Evolutionary conservation across 2,888 invertebrate species (phyloP), one percentile per base, ranked within the genome.

Genomic region (Trypoxylon attenuatum): DNA sequence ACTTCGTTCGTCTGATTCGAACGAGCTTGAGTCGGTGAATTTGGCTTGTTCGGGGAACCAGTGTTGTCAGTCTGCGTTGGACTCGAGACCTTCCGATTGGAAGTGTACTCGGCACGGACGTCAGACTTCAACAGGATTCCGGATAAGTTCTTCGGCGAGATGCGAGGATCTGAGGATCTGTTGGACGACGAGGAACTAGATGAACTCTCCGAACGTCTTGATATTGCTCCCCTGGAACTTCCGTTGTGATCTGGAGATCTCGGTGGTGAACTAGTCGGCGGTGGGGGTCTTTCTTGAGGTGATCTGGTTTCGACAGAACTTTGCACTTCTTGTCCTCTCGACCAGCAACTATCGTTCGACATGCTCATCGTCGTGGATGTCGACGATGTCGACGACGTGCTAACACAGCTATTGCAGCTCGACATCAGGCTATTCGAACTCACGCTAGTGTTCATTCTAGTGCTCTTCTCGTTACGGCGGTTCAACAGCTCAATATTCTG

Each of bases 401-500:
- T 33, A 13, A 13, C 13, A 10, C 33, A 33, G 2, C 33, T 33
- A n/a, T n/a, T 56, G 21, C 62, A 69, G 2, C 61, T 60, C 23
- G 65, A 50, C 38, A 59, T 25, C 5, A 65, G 55, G 23, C 21
- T 55, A 13, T 66, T 71, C 1, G 65, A 54, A 4, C 66, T 63
- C 5, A 63, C 56, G 3, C 57, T 59, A 2, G 42, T 29, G 39
- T 13, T 57, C 10, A 58, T 56, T 13, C 10, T 13, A 10, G 33
- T 33, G 42, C 70, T 46, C 56, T 76, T 76, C 56, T 78, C 80
- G 66, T 87, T 87, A 2, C 83, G 79, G 10, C 83, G 80, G 54
- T 85, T 86, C 16, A 85, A 38, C 29, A 86, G 69, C 53, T 87
- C 85, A 8, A 87, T 86, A 65, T 86, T 86, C 55, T 82, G 82